Conservation (phyloP, 37 sponge, comb jelly and placozoan species). For the Ianthella basta region DNA sequence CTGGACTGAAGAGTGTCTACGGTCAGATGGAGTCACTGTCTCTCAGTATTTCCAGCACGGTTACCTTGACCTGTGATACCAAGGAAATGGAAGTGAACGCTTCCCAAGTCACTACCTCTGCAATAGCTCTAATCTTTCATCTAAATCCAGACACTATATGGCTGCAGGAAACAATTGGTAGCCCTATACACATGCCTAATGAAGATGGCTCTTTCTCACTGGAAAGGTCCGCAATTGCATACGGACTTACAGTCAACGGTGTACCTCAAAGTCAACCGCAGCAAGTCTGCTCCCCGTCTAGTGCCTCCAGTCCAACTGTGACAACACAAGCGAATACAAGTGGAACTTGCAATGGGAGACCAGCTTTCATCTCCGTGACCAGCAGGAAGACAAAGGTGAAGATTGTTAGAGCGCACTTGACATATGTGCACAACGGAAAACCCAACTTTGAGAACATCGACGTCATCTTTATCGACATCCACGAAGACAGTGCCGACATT, state of each 20-base stretch:
- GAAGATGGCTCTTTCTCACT: neutral
- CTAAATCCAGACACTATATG: slow-evolving; percentile 33
- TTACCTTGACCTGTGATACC: neutral
- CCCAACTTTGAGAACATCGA: slow-evolving; percentile 2
- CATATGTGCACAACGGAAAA: neutral
- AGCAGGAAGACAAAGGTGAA: neutral
- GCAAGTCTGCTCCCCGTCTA: neutral
- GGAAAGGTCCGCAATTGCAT: neutral
- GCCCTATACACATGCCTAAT: slow-evolving; percentile 19
- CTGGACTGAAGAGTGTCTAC: too few relatives aligned
- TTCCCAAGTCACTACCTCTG: neutral
- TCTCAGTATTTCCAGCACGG: too few relatives aligned
- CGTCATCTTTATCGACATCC: neutral
- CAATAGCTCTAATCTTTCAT: neutral
- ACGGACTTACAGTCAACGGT: slow-evolving; percentile 1
- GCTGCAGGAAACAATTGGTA: slow-evolving; percentile 15
- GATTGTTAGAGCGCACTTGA: neutral
- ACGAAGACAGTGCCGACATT: neutral
- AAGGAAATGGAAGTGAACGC: neutral
- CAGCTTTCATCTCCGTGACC: neutral
- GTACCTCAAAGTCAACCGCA: slow-evolving; percentile 1
- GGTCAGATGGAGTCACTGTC: too few relatives aligned
- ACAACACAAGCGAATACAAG: neutral
- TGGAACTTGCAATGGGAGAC: neutral
- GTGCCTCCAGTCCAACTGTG: neutral